Percentiles rank a stretch among this genome's conserved stretches.
phyloP scores from a whole-genome alignment of 2,113 vertebrate species.

The Lethenteron camtschaticum region DNA sequence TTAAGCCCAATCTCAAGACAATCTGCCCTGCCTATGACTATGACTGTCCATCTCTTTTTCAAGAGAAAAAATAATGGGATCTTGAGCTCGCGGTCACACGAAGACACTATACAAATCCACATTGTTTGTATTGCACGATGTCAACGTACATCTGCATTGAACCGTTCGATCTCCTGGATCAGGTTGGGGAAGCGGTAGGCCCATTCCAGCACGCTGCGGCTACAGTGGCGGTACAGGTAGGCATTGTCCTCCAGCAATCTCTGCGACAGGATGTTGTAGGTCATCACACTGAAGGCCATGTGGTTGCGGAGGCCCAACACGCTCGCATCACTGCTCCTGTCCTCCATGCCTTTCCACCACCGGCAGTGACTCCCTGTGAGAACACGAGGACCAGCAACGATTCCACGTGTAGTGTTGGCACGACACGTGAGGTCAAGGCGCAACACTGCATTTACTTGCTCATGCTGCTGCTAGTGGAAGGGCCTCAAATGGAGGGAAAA shows the following conservation, averaged over 20 bases:
- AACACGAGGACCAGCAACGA: too few relatives aligned
- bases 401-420: too few relatives aligned
- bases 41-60: background rate
- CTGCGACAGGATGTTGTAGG: slow-evolving; percentile 89
- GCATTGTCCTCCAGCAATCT: slow-evolving; percentile 55
- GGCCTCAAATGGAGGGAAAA: too few relatives aligned
- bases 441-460: too few relatives aligned
- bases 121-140: slow-evolving; percentile 8
- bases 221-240: slow-evolving; percentile 65
- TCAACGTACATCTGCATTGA: slow-evolving; percentile 62
- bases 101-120: slow-evolving; percentile 6
- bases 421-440: too few relatives aligned
- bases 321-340: too few relatives aligned
- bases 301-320: too few relatives aligned
- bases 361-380: too few relatives aligned
- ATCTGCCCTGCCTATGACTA: background rate
- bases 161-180: slow-evolving; percentile 42
- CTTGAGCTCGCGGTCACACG: background rate
- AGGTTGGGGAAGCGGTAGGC: slow-evolving; percentile 51
- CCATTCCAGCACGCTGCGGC: slow-evolving; percentile 37
- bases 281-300: slow-evolving; percentile 72
- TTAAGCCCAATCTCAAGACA: background rate
- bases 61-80: slow-evolving; percentile 1
- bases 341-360: too few relatives aligned
- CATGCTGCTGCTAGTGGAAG: too few relatives aligned